phyloP scores from a whole-genome alignment of 2,113 vertebrate species.

The Centropristis striata region DNA sequence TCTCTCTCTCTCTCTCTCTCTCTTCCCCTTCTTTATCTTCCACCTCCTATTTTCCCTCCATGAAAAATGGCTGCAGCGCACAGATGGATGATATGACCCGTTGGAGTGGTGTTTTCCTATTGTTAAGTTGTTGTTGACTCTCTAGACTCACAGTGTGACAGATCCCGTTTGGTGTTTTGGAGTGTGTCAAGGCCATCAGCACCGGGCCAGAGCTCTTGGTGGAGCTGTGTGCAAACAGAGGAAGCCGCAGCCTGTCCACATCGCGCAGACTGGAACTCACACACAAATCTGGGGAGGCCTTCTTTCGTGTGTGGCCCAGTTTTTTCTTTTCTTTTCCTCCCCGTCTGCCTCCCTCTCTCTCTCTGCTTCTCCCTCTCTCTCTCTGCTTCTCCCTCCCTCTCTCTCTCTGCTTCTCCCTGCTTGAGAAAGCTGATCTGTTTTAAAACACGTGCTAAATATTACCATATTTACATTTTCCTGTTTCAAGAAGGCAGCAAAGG shows the following conservation, averaged over 20 bases:
- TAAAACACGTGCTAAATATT: conserved; percentile 90
- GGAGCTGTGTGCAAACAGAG: conserved; percentile 81
- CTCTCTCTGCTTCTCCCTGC: conserved; percentile 56
- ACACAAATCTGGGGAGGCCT: conserved; percentile 79
- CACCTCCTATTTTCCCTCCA: conserved; percentile 63
- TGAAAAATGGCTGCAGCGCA: conserved; percentile 74
- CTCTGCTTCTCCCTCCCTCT: conserved; percentile 46
- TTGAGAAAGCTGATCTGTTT: conserved; percentile 90
- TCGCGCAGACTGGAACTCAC: conserved; percentile 77
- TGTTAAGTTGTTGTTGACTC: conserved; percentile 84
- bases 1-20: conserved; percentile 36
- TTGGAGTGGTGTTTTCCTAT: conserved; percentile 78
- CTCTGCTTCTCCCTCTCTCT: conserved; percentile 33
- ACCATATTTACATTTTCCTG: conserved; percentile 93
- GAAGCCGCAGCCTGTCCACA: conserved; percentile 77
- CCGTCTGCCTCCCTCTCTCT: conserved; percentile 44
- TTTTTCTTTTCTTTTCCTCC: conserved; percentile 67
- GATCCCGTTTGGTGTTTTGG: conserved; percentile 78
- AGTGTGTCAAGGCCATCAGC: conserved; percentile 67
- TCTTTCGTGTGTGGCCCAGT: conserved; percentile 87
- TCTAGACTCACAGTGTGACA: conserved; percentile 79
- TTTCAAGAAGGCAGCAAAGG: conserved; percentile 85
- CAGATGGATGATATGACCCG: conserved; percentile 76
- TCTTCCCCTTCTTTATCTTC: conserved; percentile 51
- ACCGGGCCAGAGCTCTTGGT: conserved; percentile 58